phyloP scores from a whole-genome alignment of 1,140 invertebrate species.

The Papilio polytes region DNA sequence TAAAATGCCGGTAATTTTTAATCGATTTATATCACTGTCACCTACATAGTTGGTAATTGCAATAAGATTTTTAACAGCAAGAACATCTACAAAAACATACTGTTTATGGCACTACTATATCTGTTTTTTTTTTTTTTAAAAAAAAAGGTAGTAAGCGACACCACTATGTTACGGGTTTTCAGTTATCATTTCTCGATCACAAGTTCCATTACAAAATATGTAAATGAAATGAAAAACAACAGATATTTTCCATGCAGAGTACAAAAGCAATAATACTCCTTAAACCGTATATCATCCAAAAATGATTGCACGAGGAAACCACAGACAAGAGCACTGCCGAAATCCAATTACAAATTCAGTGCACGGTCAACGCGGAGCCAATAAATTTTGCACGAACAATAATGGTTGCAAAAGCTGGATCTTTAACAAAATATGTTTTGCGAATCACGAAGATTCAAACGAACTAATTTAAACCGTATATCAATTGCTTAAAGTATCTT shows the following conservation, averaged over 20 bases:
- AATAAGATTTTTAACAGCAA: background rate
- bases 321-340: conserved; percentile 44
- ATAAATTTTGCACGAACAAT: conserved; percentile 56
- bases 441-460: conserved; percentile 38
- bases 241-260: background rate
- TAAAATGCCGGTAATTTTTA: background rate
- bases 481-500: conserved; percentile 19
- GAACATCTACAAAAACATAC: no score
- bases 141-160: background rate
- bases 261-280: conserved; percentile 32
- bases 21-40: background rate
- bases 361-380: conserved; percentile 46
- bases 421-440: conserved; percentile 39
- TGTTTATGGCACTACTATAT: no score
- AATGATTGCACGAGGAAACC: conserved; percentile 43
- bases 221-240: background rate
- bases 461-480: conserved; percentile 41
- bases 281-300: conserved; percentile 38
- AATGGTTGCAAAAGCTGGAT: conserved; percentile 46
- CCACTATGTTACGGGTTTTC: background rate
- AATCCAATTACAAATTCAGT: conserved; percentile 58
- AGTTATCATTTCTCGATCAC: background rate
- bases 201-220: background rate
- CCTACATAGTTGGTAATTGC: background rate
- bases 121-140: background rate